Conservation (phyloP, 2,888 invertebrate species). For the Xestia ashworthii region DNA sequence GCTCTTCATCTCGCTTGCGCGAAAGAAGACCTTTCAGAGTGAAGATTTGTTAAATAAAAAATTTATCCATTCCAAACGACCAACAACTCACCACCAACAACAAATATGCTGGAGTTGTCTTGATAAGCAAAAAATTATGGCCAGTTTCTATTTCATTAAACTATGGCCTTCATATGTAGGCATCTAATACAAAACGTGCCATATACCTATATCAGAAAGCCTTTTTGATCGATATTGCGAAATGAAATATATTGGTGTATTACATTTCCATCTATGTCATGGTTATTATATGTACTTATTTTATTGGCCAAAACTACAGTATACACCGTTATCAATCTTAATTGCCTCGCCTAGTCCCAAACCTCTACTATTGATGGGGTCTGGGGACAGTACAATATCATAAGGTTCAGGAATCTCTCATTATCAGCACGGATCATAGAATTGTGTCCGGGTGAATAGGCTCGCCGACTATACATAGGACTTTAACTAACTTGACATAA, state of each 20-base stretch:
- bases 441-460: not conserved
- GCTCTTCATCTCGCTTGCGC: no score
- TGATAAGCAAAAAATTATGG: not conserved
- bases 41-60: not conserved
- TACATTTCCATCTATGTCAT: conserved; percentile 20
- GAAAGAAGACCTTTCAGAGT: not conserved
- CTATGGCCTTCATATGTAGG: conserved; percentile 11
- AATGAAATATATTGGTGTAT: not conserved
- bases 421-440: not conserved
- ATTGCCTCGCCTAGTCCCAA: not conserved
- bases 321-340: not conserved
- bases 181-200: conserved; percentile 30
- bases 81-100: not conserved
- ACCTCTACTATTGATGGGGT: not conserved
- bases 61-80: not conserved
- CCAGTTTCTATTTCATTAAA: not conserved
- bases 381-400: not conserved
- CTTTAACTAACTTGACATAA: not conserved
- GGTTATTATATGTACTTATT: no score
- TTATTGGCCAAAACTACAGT: not conserved
- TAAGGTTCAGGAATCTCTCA: not conserved
- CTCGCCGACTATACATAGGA: not conserved
- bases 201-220: not conserved
- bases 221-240: conserved; percentile 4
- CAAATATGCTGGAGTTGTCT: not conserved